Base-by-base conservation (phyloP, 2,797 vertebrate species). In the Hippopotamyrus pictus region DNA sequence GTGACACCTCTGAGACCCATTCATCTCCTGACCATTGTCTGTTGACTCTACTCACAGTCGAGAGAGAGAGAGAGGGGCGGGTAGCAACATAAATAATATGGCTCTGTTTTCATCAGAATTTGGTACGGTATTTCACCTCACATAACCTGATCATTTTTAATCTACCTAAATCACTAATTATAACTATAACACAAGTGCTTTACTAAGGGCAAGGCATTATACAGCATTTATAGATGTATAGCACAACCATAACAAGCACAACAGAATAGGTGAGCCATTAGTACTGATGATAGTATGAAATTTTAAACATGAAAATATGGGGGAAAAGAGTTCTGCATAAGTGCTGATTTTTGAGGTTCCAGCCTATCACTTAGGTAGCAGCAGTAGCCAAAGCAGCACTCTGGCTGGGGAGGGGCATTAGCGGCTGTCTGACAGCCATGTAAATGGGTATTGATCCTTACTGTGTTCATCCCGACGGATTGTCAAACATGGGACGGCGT, bases 361-460 rank as follows among this genome's bases (percentile, higher is more conserved):
- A 53, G 53, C 25, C 46, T 59, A 53, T 57, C 51, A 87, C 14
- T 46, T n/a, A 65, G 37, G 57, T 51, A 57, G 19, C 37, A 37
- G 82, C 46, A 46, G 51, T 25, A 65, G 84, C 48, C 25, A 85
- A 62, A 44, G 76, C 46, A 79, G 22, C 50, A 12, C 3, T 53
- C 14, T n/a, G 88, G 50, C 53, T 17, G 62, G 88, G 44, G 51
- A 50, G 87, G 51, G 22, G 79, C 65, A 65, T 29, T 83, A 89
- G 85, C 76, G 54, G 76, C 90, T 59, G 82, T 90, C 90, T 91
- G 91, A 89, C 89, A 90, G 89, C 86, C 89, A 90, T 90, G 89
- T 85, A 90, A 90, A 91, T 90, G 84, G 88, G 82, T 92, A 92
- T 91, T 90, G 91, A 92, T 92, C 89, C 86, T 69, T 41, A 65